phyloP scores from a whole-genome alignment of 2,797 vertebrate species.

The Peromyscus melanophrys region DNA sequence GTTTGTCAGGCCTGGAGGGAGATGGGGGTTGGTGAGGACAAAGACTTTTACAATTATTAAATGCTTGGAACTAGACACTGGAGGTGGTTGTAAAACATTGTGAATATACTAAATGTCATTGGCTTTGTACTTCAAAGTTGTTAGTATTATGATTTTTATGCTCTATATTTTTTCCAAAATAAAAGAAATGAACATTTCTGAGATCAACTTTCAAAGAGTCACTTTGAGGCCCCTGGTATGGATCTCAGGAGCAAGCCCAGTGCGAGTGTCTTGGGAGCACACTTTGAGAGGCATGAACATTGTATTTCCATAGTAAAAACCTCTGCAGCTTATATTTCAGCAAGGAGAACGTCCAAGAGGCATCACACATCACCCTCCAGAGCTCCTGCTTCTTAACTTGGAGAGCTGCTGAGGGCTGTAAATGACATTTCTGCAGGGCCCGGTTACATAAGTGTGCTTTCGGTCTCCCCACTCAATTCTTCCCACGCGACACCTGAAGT shows the following conservation, averaged over 20 bases:
- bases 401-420: neutral
- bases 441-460: neutral
- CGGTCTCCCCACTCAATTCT: neutral
- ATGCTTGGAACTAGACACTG: neutral
- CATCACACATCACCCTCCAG: neutral
- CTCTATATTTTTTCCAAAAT: neutral
- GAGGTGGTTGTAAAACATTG: neutral
- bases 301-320: slow-evolving; percentile 41
- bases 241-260: neutral
- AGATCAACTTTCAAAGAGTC: neutral
- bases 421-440: slow-evolving; percentile 3
- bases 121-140: slow-evolving; percentile 47
- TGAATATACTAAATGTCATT: neutral
- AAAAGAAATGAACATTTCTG: slow-evolving; percentile 31
- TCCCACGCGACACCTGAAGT: neutral
- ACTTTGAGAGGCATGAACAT: slow-evolving; percentile 14
- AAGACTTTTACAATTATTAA: neutral
- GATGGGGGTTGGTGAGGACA: neutral
- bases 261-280: neutral
- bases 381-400: slow-evolving; percentile 12
- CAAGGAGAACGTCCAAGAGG: neutral
- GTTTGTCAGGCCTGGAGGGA: neutral
- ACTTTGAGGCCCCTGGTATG: neutral
- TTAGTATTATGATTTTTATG: slow-evolving; percentile 7
- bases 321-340: neutral